These are phyloP conservation scores for Rhombomys opimus DNA, from an alignment of 2,113 vertebrate species.

Conservation along the genomic window DNA sequence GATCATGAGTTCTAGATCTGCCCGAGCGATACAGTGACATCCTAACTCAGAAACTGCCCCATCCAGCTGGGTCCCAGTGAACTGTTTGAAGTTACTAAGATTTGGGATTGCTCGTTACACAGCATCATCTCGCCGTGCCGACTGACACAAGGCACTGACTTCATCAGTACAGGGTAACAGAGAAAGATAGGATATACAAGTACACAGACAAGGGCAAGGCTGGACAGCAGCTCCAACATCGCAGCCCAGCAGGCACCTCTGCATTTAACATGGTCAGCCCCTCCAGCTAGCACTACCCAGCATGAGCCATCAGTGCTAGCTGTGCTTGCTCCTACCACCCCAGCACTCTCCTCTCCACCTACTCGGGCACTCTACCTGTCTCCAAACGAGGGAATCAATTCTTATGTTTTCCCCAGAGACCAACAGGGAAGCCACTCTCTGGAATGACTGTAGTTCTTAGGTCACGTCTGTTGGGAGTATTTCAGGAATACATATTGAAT, in stretches of 20 bases:
- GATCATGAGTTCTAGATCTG: neutral
- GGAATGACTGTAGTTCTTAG: neutral
- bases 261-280: fast-evolving
- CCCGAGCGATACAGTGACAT: neutral
- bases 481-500: neutral
- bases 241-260: neutral
- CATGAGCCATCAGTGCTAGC: fast-evolving
- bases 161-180: neutral
- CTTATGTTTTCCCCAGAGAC: neutral
- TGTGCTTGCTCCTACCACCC: no score
- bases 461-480: neutral
- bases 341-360: neutral
- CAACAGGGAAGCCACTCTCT: neutral
- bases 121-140: neutral
- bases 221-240: neutral
- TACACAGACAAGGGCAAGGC: fast-evolving
- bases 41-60: neutral
- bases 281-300: fast-evolving
- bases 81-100: neutral
- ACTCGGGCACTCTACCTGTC: neutral
- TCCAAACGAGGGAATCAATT: neutral
- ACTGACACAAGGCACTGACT: neutral
- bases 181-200: neutral
- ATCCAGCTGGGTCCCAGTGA: neutral
- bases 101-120: neutral